Evolutionary conservation across 2,888 invertebrate genomes (phyloP), one percentile per base, ranked within the genome.

Genomic region (Volucella bombylans): DNA sequence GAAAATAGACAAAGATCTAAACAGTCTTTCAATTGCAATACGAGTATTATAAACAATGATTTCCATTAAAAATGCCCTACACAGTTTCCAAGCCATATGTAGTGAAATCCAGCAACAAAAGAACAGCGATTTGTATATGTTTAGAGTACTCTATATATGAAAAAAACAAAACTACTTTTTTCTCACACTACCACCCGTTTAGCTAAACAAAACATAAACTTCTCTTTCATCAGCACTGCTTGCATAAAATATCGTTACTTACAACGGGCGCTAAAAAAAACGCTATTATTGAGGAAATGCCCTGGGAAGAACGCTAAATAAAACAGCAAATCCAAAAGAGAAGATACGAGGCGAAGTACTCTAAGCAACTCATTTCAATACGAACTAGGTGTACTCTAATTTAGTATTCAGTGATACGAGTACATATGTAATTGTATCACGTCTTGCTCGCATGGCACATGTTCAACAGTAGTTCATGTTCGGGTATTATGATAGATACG

Each of bases 371-470:
- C 18, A 23, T 31, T 31, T 31, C 31, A 31, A 31, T 31, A 31
- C 10, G 12, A 52, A 55, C n/a, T 15, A 14, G 31, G 31, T 23
- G 49, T 15, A 11, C n/a, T 9, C 11, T 14, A 61, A 41, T 23
- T 71, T 39, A 41, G 45, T 38, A 38, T 38, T 50, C 31, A 8
- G 14, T 4, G 38, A 45, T 39, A 47, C 52, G 61, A n/a, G 61
- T 68, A n/a, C n/a, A n/a, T n/a, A 54, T 67, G 43, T 41, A 74
- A 71, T 81, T 81, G 71, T 49, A 65, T 82, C 76, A 82, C 76
- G 76, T 76, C 52, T 31, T 41, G 65, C 47, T 59, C 18, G 38
- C 71, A 76, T 76, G 73, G 55, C 64, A 73, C 73, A 65, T 65
- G 73, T 47, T 74, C 39, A 31, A 57, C 47, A 57, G 14, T 47